Conservation (phyloP, 2,888 invertebrate genomes). For the Dorcus hopei region DNA sequence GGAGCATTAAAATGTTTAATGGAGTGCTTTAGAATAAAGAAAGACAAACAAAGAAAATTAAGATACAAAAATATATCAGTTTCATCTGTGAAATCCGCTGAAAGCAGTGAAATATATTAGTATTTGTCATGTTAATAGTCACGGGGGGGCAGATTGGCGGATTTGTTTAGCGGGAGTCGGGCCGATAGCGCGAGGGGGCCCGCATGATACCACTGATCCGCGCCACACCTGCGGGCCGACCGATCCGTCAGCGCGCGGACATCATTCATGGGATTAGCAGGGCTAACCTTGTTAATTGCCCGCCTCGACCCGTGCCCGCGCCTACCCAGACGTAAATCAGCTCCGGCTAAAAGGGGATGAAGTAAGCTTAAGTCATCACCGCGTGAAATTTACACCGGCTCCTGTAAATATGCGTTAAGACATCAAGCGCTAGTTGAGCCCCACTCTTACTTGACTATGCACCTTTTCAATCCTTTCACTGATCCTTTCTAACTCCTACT, state of each 20-base stretch:
- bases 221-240: constrained; percentile 36
- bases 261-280: constrained; percentile 54
- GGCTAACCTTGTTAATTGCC: constrained; percentile 55
- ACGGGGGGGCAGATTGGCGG: constrained; percentile 34
- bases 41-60: constrained; percentile 27
- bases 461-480: constrained; percentile 20
- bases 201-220: constrained; percentile 35
- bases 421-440: constrained; percentile 12
- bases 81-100: constrained; percentile 46
- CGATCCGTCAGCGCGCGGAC: constrained; percentile 47
- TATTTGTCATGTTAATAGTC: constrained; percentile 52
- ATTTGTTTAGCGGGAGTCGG: constrained; percentile 29
- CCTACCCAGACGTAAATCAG: constrained; percentile 47
- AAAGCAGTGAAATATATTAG: constrained; percentile 51
- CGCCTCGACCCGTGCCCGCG: constrained; percentile 43
- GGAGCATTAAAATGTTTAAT: neutral
- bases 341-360: constrained; percentile 50
- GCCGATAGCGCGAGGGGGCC: constrained; percentile 31
- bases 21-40: constrained; percentile 4
- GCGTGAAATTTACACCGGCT: constrained; percentile 44
- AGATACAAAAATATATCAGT: constrained; percentile 41
- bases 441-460: constrained; percentile 8
- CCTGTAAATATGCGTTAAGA: constrained; percentile 31
- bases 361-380: constrained; percentile 50
- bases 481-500: constrained; percentile 21